Base-by-base conservation (phyloP, 1,140 invertebrate genomes). In the Nixonia krombeini region DNA sequence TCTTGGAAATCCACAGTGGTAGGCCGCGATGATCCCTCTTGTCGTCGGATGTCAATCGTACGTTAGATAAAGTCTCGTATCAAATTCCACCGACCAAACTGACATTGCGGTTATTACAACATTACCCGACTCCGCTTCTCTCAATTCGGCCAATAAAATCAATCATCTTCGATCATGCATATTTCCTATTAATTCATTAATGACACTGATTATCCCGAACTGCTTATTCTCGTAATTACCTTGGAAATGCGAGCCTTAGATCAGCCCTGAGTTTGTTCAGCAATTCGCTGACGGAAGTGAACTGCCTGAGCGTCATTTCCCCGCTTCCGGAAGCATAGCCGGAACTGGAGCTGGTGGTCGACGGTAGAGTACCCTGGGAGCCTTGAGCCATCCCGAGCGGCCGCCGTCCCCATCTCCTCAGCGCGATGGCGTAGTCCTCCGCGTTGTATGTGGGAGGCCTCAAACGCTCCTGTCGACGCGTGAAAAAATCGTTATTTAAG, bases 231-330 rank as follows among this genome's bases (percentile, higher is more conserved):
- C 37, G 65, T n/a, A n/a, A n/a, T 82, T 86, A 96, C 94, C 94
- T 96, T 63, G 92, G 92, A 85, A 95, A 95, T 0, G 94, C 92
- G 9, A 95, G 88, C 55, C 92, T 87, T 0, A 97, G 87, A 82
- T 96, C 95, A 1, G 93, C 90, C 59, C 92, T 88, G 1, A 97
- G 87, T 76, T 96, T 96, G 35, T 91, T 91, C n/a, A 97, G 86
- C 1, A 97, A 87, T 81, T 96, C 94, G 23, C 93, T 93, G 42
- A 95, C 90, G 17, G 92, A 92, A 21, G 91, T 90, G 78, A 96
- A 95, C 80, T 96, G 93, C 40, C 92, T 87, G 23, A 96, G 85
- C 10, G 91, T 93, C 94, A 96, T 95, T 78, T 96, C 94, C 38
- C 89, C 90, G 28, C 89, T 89, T 72, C 77, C 81, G 47, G 84